Percentiles rank a stretch among this genome's conserved stretches.
Conservation (phyloP, 1,140 invertebrate species). For the Pectinophora gossypiella region DNA sequence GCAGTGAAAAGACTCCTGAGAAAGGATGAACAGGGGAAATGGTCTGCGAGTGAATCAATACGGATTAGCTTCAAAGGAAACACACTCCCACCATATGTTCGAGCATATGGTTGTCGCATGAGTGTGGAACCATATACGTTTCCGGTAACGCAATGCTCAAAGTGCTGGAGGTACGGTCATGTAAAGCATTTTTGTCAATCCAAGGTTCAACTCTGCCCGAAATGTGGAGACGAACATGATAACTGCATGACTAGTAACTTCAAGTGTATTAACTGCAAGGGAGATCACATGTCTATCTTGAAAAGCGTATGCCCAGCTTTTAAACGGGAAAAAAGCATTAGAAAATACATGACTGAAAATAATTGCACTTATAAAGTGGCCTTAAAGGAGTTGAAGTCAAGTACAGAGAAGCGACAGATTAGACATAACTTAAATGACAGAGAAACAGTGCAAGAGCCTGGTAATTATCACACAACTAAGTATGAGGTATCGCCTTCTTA, state of each 20-base stretch:
- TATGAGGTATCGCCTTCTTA: too few species aligned
- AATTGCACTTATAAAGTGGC: conserved; percentile 25
- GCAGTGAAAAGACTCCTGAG: neutral
- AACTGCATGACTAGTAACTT: conserved; percentile 26
- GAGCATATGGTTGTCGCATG: conserved; percentile 10
- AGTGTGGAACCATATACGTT: conserved; percentile 26
- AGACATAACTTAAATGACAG: too few species aligned
- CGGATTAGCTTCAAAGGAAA: neutral
- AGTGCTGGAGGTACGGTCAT: conserved; percentile 30
- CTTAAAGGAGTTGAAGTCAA: neutral
- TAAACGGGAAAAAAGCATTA: conserved; percentile 23
- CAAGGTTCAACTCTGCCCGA: conserved; percentile 24
- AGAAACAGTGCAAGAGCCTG: too few species aligned
- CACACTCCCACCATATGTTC: neutral
- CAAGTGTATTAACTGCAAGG: conserved; percentile 24
- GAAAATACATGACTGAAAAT: conserved; percentile 24
- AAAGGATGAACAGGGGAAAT: neutral
- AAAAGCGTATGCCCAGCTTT: conserved; percentile 22
- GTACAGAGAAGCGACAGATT: too few species aligned
- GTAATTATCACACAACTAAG: too few species aligned
- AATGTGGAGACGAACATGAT: conserved; percentile 21
- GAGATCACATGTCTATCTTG: conserved; percentile 18
- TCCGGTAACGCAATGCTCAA: conserved; percentile 32
- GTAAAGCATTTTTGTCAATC: conserved; percentile 13
- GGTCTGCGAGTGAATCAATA: neutral